phyloP scores from a whole-genome alignment of 2,888 invertebrate species.

The Amblyteles armatorius region DNA sequence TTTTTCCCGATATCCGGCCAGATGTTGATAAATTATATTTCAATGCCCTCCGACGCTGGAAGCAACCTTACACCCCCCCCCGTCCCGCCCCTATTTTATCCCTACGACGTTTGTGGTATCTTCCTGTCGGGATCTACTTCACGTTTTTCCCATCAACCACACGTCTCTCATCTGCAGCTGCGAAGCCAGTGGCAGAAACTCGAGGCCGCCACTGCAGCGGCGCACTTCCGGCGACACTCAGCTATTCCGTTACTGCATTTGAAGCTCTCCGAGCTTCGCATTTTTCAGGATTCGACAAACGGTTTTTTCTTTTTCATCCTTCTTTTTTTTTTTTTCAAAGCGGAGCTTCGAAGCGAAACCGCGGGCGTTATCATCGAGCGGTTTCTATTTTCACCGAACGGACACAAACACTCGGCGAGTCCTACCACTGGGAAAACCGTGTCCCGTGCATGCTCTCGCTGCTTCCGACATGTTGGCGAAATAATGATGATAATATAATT shows the following conservation, averaged over 20 bases:
- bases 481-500: conserved; percentile 3
- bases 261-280: conserved; percentile 20
- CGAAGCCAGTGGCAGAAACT: conserved; percentile 30
- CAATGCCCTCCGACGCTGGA: conserved; percentile 45
- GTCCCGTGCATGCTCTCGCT: neutral
- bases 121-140: conserved; percentile 30
- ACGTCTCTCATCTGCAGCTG: conserved; percentile 45
- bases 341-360: neutral
- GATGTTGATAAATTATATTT: conserved; percentile 70
- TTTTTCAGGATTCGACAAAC: conserved; percentile 33
- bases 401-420: neutral
- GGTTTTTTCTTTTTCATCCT: neutral
- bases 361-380: neutral
- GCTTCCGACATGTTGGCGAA: neutral
- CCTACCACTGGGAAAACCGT: neutral
- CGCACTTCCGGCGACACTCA: conserved; percentile 48
- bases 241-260: conserved; percentile 30
- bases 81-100: neutral
- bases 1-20: conserved; percentile 59
- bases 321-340: no score
- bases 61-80: conserved; percentile 5
- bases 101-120: neutral
- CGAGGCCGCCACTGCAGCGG: conserved; percentile 5
- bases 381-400: conserved; percentile 8
- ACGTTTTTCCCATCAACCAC: conserved; percentile 37